Percentiles rank a stretch among this genome's conserved stretches.
These are phyloP conservation scores for Aphodius granarius DNA, from an alignment of 2,888 invertebrate species.

Conservation along the genomic window DNA sequence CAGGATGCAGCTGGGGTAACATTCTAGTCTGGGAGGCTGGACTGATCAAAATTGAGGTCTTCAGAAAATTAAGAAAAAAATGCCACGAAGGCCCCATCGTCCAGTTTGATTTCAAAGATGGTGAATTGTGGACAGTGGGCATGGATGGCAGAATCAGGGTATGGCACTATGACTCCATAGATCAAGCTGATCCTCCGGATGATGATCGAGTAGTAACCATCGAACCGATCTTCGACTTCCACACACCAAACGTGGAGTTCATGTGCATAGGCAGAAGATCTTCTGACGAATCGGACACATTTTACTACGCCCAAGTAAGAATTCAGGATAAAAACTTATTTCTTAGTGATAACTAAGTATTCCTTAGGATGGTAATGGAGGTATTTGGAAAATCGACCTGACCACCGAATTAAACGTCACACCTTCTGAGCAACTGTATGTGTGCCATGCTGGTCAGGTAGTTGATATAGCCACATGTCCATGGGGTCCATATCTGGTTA, in stretches of 20 bases:
- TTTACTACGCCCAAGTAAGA: constrained; percentile 77
- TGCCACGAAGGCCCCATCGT: constrained; percentile 78
- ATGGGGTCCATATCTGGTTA: constrained; percentile 68
- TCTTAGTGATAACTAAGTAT: no score
- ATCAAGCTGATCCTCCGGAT: constrained; percentile 81
- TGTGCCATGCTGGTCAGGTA: constrained; percentile 77
- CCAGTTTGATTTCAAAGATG: constrained; percentile 57
- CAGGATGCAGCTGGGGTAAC: constrained; percentile 91
- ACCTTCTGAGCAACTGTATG: constrained; percentile 58
- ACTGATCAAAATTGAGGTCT: constrained; percentile 82
- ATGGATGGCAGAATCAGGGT: constrained; percentile 78
- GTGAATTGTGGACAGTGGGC: constrained; percentile 55
- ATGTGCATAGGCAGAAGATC: constrained; percentile 59
- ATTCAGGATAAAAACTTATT: no score
- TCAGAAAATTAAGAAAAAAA: constrained; percentile 67
- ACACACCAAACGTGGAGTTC: constrained; percentile 55
- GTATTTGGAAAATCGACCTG: constrained; percentile 74
- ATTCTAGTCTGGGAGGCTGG: constrained; percentile 90
- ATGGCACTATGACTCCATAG: constrained; percentile 93
- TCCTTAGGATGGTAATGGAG: constrained; percentile 80
- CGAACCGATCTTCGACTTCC: constrained; percentile 84
- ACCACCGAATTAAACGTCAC: constrained; percentile 55
- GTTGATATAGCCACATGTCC: constrained; percentile 71
- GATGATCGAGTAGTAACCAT: constrained; percentile 77
- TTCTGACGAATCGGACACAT: constrained; percentile 47